These are phyloP conservation scores for Tupaia chinensis DNA, from an alignment of 2,113 vertebrate genomes.

Conservation along the genomic window DNA sequence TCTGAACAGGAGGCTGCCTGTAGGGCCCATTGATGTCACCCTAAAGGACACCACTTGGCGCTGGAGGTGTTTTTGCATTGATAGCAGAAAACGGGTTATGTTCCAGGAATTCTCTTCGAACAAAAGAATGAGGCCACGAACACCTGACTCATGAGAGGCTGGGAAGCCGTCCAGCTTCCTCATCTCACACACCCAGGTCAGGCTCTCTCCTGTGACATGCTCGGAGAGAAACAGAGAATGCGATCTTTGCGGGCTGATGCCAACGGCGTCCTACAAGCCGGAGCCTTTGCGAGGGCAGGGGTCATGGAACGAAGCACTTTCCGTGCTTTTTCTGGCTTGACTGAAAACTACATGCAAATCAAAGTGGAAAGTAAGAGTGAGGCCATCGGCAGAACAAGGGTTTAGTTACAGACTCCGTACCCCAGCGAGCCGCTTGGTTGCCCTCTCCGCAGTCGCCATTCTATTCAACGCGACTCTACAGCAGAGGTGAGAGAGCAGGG, in stretches of 20 bases:
- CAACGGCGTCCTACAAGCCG: not conserved
- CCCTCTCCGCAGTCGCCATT: not conserved
- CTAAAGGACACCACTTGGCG: conserved; percentile 31
- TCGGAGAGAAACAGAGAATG: conserved; percentile 38
- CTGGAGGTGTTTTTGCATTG: conserved; percentile 50
- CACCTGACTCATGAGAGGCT: conserved; percentile 71
- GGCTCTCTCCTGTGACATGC: not conserved
- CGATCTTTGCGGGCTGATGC: not conserved
- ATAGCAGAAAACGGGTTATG: conserved; percentile 58
- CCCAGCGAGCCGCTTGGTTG: fast-evolving
- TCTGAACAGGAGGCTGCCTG: not conserved
- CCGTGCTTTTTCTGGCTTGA: not conserved
- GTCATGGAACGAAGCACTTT: not conserved
- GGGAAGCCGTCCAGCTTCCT: conserved; percentile 70
- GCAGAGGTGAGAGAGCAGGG: fast-evolving
- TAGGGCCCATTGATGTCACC: not conserved
- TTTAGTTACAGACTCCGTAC: fast-evolving
- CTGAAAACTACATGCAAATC: not conserved
- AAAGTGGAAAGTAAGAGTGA: not conserved
- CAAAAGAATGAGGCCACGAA: conserved; percentile 57
- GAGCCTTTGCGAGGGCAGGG: not conserved
- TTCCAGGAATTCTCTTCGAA: conserved; percentile 74
- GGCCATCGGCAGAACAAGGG: not conserved
- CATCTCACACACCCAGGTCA: conserved; percentile 39
- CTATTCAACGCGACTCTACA: too few species aligned